A percentile compares a stretch with the other conserved stretches of the same genome.
These are phyloP conservation scores for Xenopus tropicalis DNA, from an alignment of 2,113 vertebrate genomes.

Conservation along the genomic window DNA sequence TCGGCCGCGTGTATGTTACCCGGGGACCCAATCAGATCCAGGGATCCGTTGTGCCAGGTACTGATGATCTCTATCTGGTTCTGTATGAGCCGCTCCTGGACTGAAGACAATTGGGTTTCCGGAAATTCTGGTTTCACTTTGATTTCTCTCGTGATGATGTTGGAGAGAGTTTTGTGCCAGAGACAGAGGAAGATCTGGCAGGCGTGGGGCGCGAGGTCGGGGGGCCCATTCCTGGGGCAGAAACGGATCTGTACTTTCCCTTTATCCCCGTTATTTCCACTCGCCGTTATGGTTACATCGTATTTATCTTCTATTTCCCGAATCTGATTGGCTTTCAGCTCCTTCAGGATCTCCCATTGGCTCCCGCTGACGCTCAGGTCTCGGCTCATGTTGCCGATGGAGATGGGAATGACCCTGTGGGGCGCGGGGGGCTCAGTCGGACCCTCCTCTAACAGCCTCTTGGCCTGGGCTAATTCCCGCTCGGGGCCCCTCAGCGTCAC, in stretches of 20 bases:
- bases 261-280: accelerated
- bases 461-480: slow-evolving; percentile 51
- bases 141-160: slow-evolving; percentile 47
- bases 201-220: slow-evolving; percentile 57
- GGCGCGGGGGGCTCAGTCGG: background rate
- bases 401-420: slow-evolving; percentile 40
- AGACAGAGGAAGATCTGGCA: slow-evolving; percentile 52
- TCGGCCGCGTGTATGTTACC: slow-evolving; percentile 20
- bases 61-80: slow-evolving; percentile 38
- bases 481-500: slow-evolving; percentile 55
- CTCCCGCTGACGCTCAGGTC: slow-evolving; percentile 47
- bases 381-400: background rate
- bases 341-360: slow-evolving; percentile 52
- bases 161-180: slow-evolving; percentile 48
- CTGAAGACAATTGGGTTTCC: background rate
- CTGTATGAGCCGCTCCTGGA: slow-evolving; percentile 29
- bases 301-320: slow-evolving; percentile 54
- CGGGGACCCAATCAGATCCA: slow-evolving; percentile 49
- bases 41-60: background rate
- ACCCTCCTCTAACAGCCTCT: slow-evolving; percentile 34
- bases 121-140: slow-evolving; percentile 12
- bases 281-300: background rate
- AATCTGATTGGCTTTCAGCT: slow-evolving; percentile 46
- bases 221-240: slow-evolving; percentile 34
- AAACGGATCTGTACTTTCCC: slow-evolving; percentile 48